Evolutionary conservation across 2,113 vertebrate genomes (phyloP).

Genomic region (Nycticebus coucang): DNA sequence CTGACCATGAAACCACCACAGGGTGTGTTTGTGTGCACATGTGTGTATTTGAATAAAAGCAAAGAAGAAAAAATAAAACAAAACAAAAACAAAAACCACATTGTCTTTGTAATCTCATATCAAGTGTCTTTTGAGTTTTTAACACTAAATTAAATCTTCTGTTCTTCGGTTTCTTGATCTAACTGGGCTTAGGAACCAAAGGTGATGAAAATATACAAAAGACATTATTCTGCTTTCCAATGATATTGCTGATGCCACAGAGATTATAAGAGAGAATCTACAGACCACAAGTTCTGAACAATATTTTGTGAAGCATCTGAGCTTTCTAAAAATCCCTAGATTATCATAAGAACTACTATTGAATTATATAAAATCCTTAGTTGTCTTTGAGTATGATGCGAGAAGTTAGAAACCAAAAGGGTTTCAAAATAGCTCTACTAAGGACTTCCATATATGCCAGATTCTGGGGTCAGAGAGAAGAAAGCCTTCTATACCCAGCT

Average conservation of each 20-base stretch:
- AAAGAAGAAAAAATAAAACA: neutral
- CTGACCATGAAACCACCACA: neutral
- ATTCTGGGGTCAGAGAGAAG: neutral
- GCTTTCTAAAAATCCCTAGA: neutral
- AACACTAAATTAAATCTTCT: slow-evolving; percentile 42
- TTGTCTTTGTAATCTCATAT: neutral
- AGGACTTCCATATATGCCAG: neutral
- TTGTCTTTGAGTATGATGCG: no score
- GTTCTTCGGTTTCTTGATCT: slow-evolving; percentile 20
- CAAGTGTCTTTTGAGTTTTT: neutral
- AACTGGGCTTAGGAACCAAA: neutral
- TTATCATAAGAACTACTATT: slow-evolving; percentile 13
- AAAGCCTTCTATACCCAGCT: fast-evolving
- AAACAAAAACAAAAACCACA: neutral
- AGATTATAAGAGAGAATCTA: neutral
- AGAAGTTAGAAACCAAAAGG: no score
- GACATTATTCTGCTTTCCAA: slow-evolving; percentile 35
- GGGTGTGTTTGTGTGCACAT: neutral
- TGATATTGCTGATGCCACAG: neutral
- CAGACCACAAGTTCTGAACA: neutral
- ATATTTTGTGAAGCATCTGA: neutral
- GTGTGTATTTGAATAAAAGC: neutral
- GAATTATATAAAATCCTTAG: slow-evolving; percentile 15
- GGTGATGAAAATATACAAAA: neutral
- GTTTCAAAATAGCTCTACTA: neutral